These are phyloP conservation scores for Sceloporus tristichus DNA, from an alignment of 2,113 vertebrate species.

Conservation along the genomic window DNA sequence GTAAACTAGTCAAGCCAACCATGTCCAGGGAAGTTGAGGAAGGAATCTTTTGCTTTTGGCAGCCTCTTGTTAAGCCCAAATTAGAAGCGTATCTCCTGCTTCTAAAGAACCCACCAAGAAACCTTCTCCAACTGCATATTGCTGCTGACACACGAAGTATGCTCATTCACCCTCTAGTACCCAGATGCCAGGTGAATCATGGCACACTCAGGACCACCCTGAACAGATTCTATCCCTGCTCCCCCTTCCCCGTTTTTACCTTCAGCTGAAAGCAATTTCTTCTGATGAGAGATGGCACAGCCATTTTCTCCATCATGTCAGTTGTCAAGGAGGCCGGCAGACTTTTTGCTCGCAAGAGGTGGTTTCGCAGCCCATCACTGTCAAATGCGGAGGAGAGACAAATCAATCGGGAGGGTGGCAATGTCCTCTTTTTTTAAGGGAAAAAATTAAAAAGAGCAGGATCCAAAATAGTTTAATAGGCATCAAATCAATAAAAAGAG, in stretches of 20 bases:
- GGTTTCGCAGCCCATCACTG: conserved; percentile 35
- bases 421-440: not conserved
- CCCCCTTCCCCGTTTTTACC: not conserved
- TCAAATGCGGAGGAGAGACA: conserved; percentile 15
- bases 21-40: not conserved
- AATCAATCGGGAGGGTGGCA: conserved; percentile 42
- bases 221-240: not conserved
- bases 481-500: not conserved
- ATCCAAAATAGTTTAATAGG: rapidly evolving
- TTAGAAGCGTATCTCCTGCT: too few relatives aligned
- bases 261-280: not conserved
- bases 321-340: conserved; percentile 62
- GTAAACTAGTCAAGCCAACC: not conserved
- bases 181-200: conserved; percentile 46
- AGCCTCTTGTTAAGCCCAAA: not conserved
- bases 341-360: not conserved
- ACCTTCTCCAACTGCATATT: not conserved
- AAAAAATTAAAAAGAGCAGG: not conserved
- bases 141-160: rapidly evolving
- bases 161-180: conserved; percentile 13
- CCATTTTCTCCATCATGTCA: conserved; percentile 75
- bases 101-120: not conserved
- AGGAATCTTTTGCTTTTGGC: not conserved
- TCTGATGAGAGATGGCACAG: conserved; percentile 52
- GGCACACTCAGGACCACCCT: conserved; percentile 21